phyloP scores from a whole-genome alignment of 1,140 invertebrate genomes.

The Drosophila rufa region DNA sequence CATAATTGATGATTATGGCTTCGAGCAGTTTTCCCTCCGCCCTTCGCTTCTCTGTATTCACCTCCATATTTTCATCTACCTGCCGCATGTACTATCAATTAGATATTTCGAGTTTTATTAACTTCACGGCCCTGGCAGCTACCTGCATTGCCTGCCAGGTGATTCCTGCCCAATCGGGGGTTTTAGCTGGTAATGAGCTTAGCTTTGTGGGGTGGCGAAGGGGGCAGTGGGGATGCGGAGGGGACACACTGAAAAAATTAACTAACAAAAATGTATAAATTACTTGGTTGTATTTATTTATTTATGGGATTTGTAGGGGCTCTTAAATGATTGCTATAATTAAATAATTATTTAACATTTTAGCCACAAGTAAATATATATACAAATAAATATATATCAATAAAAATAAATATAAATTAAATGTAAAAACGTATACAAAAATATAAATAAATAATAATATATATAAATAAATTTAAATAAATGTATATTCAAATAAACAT shows the following conservation, averaged over 20 bases:
- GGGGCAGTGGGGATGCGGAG: no score
- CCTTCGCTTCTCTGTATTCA: neutral
- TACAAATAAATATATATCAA: neutral
- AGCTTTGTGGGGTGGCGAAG: neutral
- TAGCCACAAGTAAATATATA: no score
- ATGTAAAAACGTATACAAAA: neutral
- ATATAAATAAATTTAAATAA: neutral
- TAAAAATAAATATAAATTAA: neutral
- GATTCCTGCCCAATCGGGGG: conserved; percentile 14
- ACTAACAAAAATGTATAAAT: neutral
- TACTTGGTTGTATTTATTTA: neutral
- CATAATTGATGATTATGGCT: conserved; percentile 45
- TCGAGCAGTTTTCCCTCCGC: neutral
- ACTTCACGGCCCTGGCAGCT: neutral
- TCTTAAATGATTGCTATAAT: no score
- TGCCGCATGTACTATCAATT: conserved; percentile 29
- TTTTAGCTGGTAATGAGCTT: conserved; percentile 31
- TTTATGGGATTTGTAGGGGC: no score
- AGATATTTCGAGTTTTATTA: conserved; percentile 43
- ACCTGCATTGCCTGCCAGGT: conserved; percentile 1
- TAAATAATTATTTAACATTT: no score
- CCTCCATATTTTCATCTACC: conserved; percentile 1
- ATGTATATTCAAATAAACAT: no score
- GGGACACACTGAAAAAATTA: neutral
- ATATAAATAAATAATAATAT: neutral